These are phyloP conservation scores for Montipora sp. DNA, from an alignment of 64 coral and sea anemone species.

Conservation along the genomic window DNA sequence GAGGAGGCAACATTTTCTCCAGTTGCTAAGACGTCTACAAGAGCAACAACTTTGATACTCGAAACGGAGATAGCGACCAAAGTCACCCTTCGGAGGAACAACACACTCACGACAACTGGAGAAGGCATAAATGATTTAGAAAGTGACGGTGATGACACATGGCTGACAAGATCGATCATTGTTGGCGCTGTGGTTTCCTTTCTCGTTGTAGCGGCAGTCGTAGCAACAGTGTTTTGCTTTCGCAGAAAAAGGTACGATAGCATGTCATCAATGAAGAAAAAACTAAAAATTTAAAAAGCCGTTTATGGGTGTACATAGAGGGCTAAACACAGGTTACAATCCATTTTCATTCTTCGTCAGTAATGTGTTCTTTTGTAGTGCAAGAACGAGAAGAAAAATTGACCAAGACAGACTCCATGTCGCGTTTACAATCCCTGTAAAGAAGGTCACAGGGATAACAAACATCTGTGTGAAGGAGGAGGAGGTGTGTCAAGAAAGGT, in stretches of 20 bases:
- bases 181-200: constrained; percentile 15
- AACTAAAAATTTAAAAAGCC: background rate
- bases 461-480: background rate
- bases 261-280: background rate
- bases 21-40: background rate
- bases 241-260: background rate
- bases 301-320: background rate
- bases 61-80: background rate
- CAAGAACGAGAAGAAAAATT: background rate
- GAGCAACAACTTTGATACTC: background rate
- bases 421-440: background rate
- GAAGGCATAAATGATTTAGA: background rate
- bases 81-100: background rate
- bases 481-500: constrained; percentile 27
- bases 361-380: background rate
- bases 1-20: background rate
- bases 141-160: background rate
- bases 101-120: background rate
- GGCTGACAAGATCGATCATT: background rate
- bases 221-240: background rate
- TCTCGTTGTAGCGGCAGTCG: background rate
- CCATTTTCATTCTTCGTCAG: background rate
- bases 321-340: no score
- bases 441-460: background rate
- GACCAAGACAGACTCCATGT: background rate